phyloP scores from a whole-genome alignment of 1,140 invertebrate genomes.

The Platyscapa corneri region DNA sequence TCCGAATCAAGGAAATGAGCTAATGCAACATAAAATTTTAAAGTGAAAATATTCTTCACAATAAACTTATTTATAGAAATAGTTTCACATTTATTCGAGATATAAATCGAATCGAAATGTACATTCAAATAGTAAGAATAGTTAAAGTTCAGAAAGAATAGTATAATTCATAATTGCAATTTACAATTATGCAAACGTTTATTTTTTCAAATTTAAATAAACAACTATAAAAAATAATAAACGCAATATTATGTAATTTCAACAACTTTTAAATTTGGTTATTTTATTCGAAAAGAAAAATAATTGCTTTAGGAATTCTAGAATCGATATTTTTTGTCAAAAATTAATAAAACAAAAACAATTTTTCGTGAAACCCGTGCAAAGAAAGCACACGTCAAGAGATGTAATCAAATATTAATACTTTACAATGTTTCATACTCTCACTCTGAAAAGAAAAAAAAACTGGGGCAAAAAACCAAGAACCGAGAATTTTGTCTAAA shows the following conservation, averaged over 20 bases:
- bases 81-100: not conserved
- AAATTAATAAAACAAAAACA: not conserved
- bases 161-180: too few relatives aligned
- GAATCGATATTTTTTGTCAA: too few relatives aligned
- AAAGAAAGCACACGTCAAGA: not conserved
- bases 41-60: not conserved
- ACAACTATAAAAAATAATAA: too few relatives aligned
- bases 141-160: too few relatives aligned
- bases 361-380: not conserved
- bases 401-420: not conserved
- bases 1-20: not conserved
- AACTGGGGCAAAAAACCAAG: conserved; percentile 5
- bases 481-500: not conserved
- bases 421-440: not conserved
- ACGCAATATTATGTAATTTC: too few relatives aligned
- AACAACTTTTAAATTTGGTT: too few relatives aligned
- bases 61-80: not conserved
- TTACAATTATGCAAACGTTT: too few relatives aligned
- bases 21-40: not conserved
- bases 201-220: too few relatives aligned
- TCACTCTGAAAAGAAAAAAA: not conserved
- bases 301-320: too few relatives aligned
- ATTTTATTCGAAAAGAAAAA: too few relatives aligned
- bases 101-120: not conserved
- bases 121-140: not conserved